Conservation (phyloP, 2,797 vertebrate species). For the Philypnodon macrostomus region DNA sequence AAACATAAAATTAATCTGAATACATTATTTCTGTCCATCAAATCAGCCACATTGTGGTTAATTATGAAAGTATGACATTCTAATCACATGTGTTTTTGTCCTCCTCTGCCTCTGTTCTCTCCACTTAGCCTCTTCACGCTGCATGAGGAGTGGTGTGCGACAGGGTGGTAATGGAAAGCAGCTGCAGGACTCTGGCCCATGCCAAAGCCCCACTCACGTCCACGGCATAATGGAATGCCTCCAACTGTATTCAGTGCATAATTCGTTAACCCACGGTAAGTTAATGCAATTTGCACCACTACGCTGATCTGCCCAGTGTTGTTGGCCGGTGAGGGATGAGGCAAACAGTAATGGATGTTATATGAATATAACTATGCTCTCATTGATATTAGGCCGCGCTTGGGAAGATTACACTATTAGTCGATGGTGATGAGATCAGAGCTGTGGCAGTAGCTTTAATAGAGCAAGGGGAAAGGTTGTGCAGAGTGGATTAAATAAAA, state of each 20-base stretch:
- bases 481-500: slow-evolving; percentile 42
- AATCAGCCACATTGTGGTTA: neutral
- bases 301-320: slow-evolving; percentile 28
- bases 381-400: slow-evolving; percentile 39
- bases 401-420: slow-evolving; percentile 53
- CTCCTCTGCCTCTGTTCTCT: neutral
- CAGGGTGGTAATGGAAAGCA: slow-evolving; percentile 20
- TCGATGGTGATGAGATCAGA: slow-evolving; percentile 54
- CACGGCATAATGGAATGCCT: slow-evolving; percentile 21
- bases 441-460: slow-evolving; percentile 42
- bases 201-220: slow-evolving; percentile 24
- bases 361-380: slow-evolving; percentile 34
- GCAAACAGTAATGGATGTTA: slow-evolving; percentile 39
- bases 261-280: slow-evolving; percentile 32
- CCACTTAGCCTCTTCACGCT: neutral
- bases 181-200: slow-evolving; percentile 5
- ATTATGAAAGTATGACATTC: neutral
- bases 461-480: slow-evolving; percentile 23
- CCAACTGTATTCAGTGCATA: slow-evolving; percentile 25
- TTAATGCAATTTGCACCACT: slow-evolving; percentile 35
- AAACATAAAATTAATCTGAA: slow-evolving; percentile 7
- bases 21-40: neutral
- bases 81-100: slow-evolving; percentile 1
- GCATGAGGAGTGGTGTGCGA: slow-evolving; percentile 12
- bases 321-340: slow-evolving; percentile 45